Evolutionary conservation across 2,797 vertebrate species (phyloP).

Genomic region (Pogonophryne albipinna): DNA sequence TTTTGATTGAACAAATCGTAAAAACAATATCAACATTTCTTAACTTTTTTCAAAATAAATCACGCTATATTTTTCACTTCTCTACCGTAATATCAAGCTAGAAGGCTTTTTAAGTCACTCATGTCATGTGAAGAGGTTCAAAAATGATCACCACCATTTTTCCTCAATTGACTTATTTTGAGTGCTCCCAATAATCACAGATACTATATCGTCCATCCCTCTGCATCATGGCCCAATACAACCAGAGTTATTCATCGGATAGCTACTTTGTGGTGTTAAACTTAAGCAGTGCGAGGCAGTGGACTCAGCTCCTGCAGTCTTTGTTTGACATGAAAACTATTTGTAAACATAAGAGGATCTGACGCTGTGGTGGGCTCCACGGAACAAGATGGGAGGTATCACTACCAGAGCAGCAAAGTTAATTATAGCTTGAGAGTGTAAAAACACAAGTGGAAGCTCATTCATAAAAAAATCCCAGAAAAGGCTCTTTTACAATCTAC

Average conservation of each 20-base stretch:
- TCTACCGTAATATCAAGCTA: no score
- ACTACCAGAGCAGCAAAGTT: neutral
- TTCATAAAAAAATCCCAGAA: slow-evolving; percentile 25
- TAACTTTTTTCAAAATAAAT: no score
- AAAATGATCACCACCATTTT: no score
- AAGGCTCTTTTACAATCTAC: no score
- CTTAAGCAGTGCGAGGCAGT: neutral
- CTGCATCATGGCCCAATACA: neutral
- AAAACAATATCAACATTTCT: no score
- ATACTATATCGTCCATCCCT: no score
- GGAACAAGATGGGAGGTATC: neutral
- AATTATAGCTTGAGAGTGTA: neutral
- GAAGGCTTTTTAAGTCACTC: no score
- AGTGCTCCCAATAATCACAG: no score
- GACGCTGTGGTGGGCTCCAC: neutral
- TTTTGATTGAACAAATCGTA: no score
- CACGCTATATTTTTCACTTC: no score
- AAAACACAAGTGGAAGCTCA: neutral
- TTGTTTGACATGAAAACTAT: neutral
- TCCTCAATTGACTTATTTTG: no score
- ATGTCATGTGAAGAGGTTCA: no score
- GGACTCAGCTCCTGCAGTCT: neutral
- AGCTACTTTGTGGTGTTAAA: neutral
- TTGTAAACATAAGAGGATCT: neutral
- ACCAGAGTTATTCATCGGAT: neutral